A percentile compares a stretch with the other conserved stretches of the same genome.
Conservation (phyloP, 2,113 vertebrate species). For the Lycaon pictus region DNA sequence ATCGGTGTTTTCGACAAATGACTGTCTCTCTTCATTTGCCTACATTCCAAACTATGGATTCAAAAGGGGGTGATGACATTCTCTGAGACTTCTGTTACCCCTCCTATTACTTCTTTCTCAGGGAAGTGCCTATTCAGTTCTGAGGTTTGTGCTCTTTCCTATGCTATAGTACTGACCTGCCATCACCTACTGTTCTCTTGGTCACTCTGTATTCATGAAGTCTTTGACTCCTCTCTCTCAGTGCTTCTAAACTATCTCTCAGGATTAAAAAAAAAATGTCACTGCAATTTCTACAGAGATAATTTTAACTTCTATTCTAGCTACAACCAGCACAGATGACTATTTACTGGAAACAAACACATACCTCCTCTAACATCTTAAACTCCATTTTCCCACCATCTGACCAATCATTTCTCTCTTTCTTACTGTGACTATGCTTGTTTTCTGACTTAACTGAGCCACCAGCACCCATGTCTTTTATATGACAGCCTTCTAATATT, state of each 20-base stretch:
- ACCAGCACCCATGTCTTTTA: neutral
- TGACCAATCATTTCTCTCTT: neutral
- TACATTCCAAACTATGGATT: neutral
- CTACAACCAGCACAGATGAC: neutral
- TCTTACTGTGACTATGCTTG: neutral
- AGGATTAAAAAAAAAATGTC: neutral
- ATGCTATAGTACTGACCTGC: neutral
- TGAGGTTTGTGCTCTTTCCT: neutral
- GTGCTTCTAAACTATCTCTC: neutral
- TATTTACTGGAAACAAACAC: neutral
- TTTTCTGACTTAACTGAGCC: neutral
- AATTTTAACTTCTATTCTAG: neutral
- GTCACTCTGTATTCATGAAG: neutral
- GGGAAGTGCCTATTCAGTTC: neutral
- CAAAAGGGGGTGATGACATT: neutral
- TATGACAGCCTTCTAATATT: neutral
- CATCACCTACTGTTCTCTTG: neutral
- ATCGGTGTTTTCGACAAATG: neutral
- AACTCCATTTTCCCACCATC: neutral
- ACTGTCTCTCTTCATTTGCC: neutral
- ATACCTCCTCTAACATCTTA: neutral
- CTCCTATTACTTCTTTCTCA: neutral
- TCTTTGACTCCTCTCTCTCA: neutral
- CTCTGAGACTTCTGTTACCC: neutral
- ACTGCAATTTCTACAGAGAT: neutral